These are phyloP conservation scores for Periplaneta americana DNA, from an alignment of 1,140 invertebrate species.

Conservation along the genomic window DNA sequence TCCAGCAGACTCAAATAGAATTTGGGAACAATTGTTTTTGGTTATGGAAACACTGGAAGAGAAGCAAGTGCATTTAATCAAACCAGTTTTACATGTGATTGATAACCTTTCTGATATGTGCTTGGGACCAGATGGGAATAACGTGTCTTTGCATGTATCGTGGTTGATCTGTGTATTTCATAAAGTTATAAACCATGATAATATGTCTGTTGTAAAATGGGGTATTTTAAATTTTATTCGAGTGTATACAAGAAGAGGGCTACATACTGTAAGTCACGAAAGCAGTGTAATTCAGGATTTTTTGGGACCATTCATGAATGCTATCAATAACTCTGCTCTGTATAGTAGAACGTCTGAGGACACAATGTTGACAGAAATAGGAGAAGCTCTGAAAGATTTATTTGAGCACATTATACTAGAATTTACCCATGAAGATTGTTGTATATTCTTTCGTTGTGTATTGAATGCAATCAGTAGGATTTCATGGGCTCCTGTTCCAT, in stretches of 20 bases:
- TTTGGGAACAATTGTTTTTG: conserved; percentile 38
- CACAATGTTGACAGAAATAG: neutral
- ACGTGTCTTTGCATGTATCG: conserved; percentile 22
- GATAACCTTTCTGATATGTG: conserved; percentile 25
- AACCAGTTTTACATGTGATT: conserved; percentile 42
- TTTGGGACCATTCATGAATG: neutral
- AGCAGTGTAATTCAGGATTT: too few species aligned
- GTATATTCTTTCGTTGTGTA: neutral
- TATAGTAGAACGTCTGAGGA: neutral
- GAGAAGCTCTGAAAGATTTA: neutral
- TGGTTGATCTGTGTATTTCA: conserved; percentile 41
- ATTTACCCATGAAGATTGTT: neutral
- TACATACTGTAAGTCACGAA: too few species aligned
- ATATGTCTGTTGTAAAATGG: conserved; percentile 39
- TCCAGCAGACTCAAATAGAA: neutral
- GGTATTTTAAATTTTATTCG: conserved; percentile 32
- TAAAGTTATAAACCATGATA: conserved; percentile 40
- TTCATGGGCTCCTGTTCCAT: conserved; percentile 33
- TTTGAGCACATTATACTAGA: neutral
- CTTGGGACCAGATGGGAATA: neutral
- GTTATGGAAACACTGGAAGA: conserved; percentile 52
- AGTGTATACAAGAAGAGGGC: conserved; percentile 13
- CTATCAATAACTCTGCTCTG: neutral
- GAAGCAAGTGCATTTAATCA: conserved; percentile 52
- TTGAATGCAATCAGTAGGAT: neutral